Evolutionary conservation across 2,888 invertebrate genomes (phyloP), one percentile per base, ranked within the genome.

Genomic region (Euplagia quadripunctaria): DNA sequence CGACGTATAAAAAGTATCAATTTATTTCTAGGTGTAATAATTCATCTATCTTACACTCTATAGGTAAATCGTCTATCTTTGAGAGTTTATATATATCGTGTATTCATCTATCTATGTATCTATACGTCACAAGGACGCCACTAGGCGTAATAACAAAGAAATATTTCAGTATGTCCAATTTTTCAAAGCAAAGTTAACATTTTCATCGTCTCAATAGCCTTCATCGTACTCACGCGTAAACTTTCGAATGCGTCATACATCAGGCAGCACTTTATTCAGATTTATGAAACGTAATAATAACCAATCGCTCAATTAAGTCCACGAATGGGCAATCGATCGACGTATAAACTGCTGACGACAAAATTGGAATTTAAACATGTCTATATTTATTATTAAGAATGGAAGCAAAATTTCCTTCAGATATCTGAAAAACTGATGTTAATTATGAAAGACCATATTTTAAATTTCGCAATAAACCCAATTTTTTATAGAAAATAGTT

Each of bases 241-340:
- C 84, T 83, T 83, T 83, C 83, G 84, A 83, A 83, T 81, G 43
- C 72, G 61, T 61, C 78, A 70, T 72, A 73, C 75, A 75, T 73
- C 64, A 75, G 61, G 42, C 73, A 65, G 74, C 81, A 83, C 80
- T 74, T 82, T 79, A 76, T 80, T 73, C 70, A 81, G 82, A 76
- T 83, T 80, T 83, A 81, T 83, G 77, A 75, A 75, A 79, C 77
- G 66, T 78, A 83, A 80, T 78, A 79, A 80, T 77, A 75, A 65
- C 51, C 80, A 75, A 83, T 82, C 78, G 75, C 55, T 70, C 78
- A 77, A 81, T 83, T 81, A 82, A 74, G 74, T 70, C 77, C 76
- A 64, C 71, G 73, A 77, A 70, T 79, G 77, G 64, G 68, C 75
- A 76, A 75, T 61, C 63, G 71, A 82, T 79, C 76, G 68, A 31